Base-by-base conservation (phyloP, 2,797 vertebrate genomes). In the Geotrypetes seraphini region DNA sequence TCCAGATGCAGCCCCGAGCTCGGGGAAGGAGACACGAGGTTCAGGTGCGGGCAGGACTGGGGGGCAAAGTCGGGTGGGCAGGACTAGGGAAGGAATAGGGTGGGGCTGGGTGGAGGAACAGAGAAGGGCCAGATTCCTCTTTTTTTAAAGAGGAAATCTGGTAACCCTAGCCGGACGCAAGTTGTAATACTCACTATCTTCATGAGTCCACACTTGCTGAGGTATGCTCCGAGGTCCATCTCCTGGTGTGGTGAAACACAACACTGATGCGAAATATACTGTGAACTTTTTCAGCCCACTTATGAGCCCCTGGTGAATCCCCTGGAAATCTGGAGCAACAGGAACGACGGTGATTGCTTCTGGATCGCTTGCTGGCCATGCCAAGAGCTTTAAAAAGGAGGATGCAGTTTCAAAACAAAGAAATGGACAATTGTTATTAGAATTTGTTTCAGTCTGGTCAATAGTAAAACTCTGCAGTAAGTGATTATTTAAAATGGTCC, bases 161-260 rank as follows among this genome's bases (percentile, higher is more conserved):
- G n/a, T n/a, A n/a, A n/a, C n/a, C n/a, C n/a, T n/a, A n/a, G n/a
- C 19, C 4, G 5, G 5, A 12, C 1, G n/a, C 5, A 11, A 7
- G 4, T 5, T 17, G 5, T 12, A 3, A 7, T 43, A 89, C 92
- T 90, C 70, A 97, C 93, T 85, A 71, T 96, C 94, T 31, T 96
- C 90, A 0, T 89, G 85, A 1, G 93, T 97, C 69, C 76, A 58
- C 40, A 95, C 35, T 10, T 92, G 81, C 52, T 75, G 78, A 1
- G 91, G 85, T 0, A 61, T 3, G 53, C 93, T 96, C 1, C 71
- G 76, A 1, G 94, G 93, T 7, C 94, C 94, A 0, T 96, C 87
- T 2, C 94, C 93, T 0, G 94, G 94, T 0, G 94, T 97, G 16
- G 94, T 97, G 64, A 96, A 97, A 39, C 93, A 97, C 34, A 97